phyloP scores from a whole-genome alignment of 2,888 invertebrate genomes.

The Cerceris rybyensis region DNA sequence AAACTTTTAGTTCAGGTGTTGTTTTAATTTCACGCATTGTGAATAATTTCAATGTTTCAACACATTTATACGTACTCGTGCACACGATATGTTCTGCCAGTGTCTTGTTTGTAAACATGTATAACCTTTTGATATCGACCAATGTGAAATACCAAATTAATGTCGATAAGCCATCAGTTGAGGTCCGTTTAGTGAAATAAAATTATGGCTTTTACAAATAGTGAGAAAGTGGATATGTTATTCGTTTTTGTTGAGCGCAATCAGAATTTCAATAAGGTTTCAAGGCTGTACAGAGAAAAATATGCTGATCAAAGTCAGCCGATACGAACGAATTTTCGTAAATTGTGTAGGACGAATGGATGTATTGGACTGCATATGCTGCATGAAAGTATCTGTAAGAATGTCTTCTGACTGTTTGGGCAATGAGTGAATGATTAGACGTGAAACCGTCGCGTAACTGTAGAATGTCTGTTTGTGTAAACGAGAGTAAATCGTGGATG shows the following conservation, averaged over 20 bases:
- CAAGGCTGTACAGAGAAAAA: conserved; percentile 8
- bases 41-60: conserved; percentile 5
- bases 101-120: conserved; percentile 3
- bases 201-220: conserved; percentile 8
- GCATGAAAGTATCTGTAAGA: no score
- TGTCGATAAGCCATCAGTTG: conserved; percentile 1
- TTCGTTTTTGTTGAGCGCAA: background rate
- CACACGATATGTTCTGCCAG: background rate
- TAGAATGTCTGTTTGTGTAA: no score
- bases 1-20: conserved; percentile 1
- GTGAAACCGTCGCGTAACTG: no score
- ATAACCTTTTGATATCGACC: conserved; percentile 3
- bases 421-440: no score
- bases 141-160: conserved; percentile 3
- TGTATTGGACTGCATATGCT: no score
- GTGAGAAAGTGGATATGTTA: conserved; percentile 9
- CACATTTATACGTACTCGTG: conserved; percentile 1
- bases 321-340: conserved; percentile 7
- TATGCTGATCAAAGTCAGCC: conserved; percentile 1
- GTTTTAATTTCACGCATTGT: conserved; percentile 1
- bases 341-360: no score
- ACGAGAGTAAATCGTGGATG: no score
- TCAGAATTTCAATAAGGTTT: background rate
- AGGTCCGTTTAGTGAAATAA: background rate
- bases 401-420: no score